These are phyloP conservation scores for Spicauda simplicius DNA, from an alignment of 2,888 invertebrate species.

Conservation along the genomic window DNA sequence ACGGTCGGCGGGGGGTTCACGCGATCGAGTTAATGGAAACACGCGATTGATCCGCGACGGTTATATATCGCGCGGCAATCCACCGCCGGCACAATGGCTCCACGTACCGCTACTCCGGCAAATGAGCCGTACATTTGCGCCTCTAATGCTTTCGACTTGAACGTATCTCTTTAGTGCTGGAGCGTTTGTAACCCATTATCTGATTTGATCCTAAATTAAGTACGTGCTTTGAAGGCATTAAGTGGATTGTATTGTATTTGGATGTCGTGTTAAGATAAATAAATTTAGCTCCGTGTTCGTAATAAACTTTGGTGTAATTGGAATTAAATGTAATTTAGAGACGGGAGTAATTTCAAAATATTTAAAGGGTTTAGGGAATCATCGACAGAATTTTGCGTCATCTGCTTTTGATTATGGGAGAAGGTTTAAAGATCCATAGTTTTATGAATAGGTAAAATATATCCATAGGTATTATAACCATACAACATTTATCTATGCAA, in stretches of 20 bases:
- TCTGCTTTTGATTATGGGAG: not conserved
- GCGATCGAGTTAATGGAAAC: conserved; percentile 34
- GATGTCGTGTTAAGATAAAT: conserved; percentile 21
- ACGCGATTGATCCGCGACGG: conserved; percentile 36
- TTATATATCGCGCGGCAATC: conserved; percentile 31
- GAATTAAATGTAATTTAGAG: conserved; percentile 3
- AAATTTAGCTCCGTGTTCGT: conserved; percentile 13
- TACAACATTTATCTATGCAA: too few relatives aligned
- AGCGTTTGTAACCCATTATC: conserved; percentile 37
- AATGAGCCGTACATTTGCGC: conserved; percentile 36
- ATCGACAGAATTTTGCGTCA: not conserved
- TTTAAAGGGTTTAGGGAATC: not conserved
- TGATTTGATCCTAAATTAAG: conserved; percentile 37
- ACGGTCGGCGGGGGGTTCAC: conserved; percentile 17
- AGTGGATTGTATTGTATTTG: conserved; percentile 30
- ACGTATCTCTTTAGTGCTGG: conserved; percentile 35
- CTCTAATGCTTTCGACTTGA: conserved; percentile 34
- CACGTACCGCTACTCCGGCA: conserved; percentile 28
- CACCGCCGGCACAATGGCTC: conserved; percentile 7
- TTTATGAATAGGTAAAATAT: too few relatives aligned
- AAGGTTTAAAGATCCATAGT: too few relatives aligned
- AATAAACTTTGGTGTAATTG: not conserved
- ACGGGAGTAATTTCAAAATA: not conserved
- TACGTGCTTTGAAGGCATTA: conserved; percentile 36
- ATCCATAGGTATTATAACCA: too few relatives aligned